Evolutionary conservation across 92 coral and sea anemone genomes (phyloP), one percentile per base, ranked within the genome.

Genomic region (Paramuricea clavata): DNA sequence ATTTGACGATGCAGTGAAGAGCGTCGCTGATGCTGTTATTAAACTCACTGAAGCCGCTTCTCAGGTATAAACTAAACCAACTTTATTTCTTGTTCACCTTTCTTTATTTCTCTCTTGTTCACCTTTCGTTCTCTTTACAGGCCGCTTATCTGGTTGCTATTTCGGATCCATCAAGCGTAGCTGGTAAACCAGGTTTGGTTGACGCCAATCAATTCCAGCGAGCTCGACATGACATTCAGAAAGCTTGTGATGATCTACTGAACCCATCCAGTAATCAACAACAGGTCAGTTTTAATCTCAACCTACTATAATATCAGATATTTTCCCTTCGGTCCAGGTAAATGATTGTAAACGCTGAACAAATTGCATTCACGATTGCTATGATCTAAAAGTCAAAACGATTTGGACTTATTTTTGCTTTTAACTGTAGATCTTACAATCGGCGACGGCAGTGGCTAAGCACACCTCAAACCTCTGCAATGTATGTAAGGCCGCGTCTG

Each of bases 401-500:
- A n/a, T n/a, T n/a, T n/a, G n/a, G n/a, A n/a, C n/a, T n/a, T n/a
- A 23, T 26, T 70, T 34, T 70, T 2, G 10, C 21, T 15, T 28
- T 67, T 0, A 56, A 25, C 6, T 34, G 12, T 74, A 97, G 99
- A 94, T 97, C 6, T 86, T 97, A 10, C 90, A 95, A 33, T 95
- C 99, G 5, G 99, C 99, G 10, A 97, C 99, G 12, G 87, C 99
- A 0, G 98, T 97, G 36, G 99, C 99, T 19, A 97, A 97, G 56
- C 99, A 97, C 90, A 97, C 99, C 3, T 97, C 99, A n/a, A 94
- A 97, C 36, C 93, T 97, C 41, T 97, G 99, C 76, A 97, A 97
- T 57, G 99, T 97, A 5, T 97, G 99, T 34, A 97, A 97, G 81
- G 92, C 98, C 10, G 99, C 99, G 12, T 97, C 99, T 5, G 98